Conservation (phyloP, 2,113 vertebrate genomes). For the Labeo rohita region DNA sequence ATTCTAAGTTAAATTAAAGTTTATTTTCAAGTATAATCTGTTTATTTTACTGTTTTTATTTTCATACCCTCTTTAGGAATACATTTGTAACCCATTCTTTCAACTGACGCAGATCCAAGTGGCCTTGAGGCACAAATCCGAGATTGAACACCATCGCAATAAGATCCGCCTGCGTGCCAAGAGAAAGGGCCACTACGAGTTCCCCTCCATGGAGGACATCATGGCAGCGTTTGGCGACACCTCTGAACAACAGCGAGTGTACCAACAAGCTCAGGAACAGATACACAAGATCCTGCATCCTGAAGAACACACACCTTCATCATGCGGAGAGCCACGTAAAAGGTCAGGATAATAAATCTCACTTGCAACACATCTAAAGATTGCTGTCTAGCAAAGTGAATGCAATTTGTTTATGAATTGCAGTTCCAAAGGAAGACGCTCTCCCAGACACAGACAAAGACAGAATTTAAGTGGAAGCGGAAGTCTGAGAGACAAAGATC, state of each 20-base stretch:
- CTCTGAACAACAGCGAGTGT: conserved; percentile 88
- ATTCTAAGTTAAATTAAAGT: no score
- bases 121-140: conserved; percentile 93
- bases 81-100: not conserved
- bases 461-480: conserved; percentile 82
- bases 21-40: no score
- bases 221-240: conserved; percentile 85
- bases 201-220: conserved; percentile 93
- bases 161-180: conserved; percentile 95
- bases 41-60: no score
- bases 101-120: conserved; percentile 82
- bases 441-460: conserved; percentile 84
- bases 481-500: conserved; percentile 78
- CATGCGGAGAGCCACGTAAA: conserved; percentile 79
- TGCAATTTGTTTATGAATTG: conserved; percentile 21
- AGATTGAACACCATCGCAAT: conserved; percentile 96
- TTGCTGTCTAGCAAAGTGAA: not conserved
- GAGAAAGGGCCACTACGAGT: conserved; percentile 94
- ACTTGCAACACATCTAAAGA: no score
- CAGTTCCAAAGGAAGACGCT: conserved; percentile 84
- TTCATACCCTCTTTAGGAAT: no score
- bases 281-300: conserved; percentile 94
- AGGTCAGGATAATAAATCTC: conserved; percentile 67
- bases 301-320: conserved; percentile 81
- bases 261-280: conserved; percentile 93